Conservation (phyloP, 1,140 invertebrate species). For the Probaryconus sp. region DNA sequence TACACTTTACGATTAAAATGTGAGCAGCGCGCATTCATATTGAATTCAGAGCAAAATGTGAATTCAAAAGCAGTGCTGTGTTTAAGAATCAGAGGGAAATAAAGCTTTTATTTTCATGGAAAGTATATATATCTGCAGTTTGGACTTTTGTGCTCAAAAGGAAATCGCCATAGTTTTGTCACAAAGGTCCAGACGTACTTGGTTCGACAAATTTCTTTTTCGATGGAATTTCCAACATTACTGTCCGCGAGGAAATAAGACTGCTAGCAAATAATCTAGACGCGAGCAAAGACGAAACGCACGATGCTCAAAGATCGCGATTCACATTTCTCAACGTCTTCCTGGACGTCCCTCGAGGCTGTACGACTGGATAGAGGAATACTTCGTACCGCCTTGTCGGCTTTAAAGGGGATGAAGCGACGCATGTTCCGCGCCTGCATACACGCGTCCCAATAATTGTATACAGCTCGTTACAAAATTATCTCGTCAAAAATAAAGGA, state of each 20-base stretch:
- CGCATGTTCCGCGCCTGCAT: constrained; percentile 29
- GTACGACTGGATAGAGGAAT: constrained; percentile 34
- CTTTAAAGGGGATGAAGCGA: constrained; percentile 69
- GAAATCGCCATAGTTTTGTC: constrained; percentile 18
- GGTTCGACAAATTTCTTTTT: constrained; percentile 35
- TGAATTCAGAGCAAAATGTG: neutral
- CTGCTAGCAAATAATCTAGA: constrained; percentile 56
- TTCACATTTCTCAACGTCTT: constrained; percentile 61
- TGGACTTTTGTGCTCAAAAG: constrained; percentile 18
- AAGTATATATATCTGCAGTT: neutral
- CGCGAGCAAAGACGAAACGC: constrained; percentile 49
- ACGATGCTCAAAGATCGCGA: constrained; percentile 56
- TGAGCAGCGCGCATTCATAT: neutral
- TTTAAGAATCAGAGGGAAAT: constrained; percentile 11
- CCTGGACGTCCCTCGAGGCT: constrained; percentile 45
- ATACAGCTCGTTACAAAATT: constrained; percentile 45
- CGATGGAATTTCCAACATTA: constrained; percentile 49
- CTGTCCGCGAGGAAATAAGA: constrained; percentile 53
- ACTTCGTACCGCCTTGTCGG: constrained; percentile 47
- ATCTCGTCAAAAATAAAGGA: constrained; percentile 47
- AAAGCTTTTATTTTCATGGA: neutral
- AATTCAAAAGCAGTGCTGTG: neutral
- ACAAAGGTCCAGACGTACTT: constrained; percentile 37
- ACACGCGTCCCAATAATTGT: constrained; percentile 46
- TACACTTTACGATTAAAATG: constrained; percentile 4